Evolutionary conservation across 2,888 invertebrate genomes (phyloP).

Genomic region (Sphaerophoria rueppellii): DNA sequence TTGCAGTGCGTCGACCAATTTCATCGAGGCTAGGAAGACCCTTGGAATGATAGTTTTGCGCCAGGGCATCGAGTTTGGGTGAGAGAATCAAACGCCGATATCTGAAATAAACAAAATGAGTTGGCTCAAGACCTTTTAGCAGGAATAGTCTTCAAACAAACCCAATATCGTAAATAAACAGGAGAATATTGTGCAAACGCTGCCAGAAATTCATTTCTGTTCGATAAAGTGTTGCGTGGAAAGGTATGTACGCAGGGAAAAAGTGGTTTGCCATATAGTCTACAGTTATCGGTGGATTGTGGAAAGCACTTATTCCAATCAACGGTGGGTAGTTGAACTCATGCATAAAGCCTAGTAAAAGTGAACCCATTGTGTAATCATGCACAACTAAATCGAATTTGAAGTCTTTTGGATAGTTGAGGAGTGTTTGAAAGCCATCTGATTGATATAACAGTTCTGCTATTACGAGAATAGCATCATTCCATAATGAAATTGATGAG

Average conservation of each 20-base stretch:
- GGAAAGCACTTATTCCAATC: slow-evolving; percentile 75
- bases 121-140: neutral
- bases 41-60: slow-evolving; percentile 63
- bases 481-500: slow-evolving; percentile 38
- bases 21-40: slow-evolving; percentile 74
- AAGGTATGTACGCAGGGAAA: slow-evolving; percentile 75
- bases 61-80: slow-evolving; percentile 72
- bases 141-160: slow-evolving; percentile 29
- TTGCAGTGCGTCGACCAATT: slow-evolving; percentile 73
- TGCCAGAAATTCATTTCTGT: slow-evolving; percentile 75
- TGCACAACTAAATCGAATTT: slow-evolving; percentile 76
- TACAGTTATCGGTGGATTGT: slow-evolving; percentile 70
- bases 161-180: slow-evolving; percentile 71
- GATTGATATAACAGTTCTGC: slow-evolving; percentile 63
- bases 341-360: slow-evolving; percentile 77
- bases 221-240: slow-evolving; percentile 61
- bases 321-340: slow-evolving; percentile 78
- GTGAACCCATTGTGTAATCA: slow-evolving; percentile 77
- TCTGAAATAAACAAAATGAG: neutral
- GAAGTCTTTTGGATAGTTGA: slow-evolving; percentile 43
- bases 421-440: slow-evolving; percentile 73
- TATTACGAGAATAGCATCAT: slow-evolving; percentile 62
- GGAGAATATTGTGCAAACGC: slow-evolving; percentile 74
- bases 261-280: slow-evolving; percentile 75
- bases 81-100: slow-evolving; percentile 19